Evolutionary conservation across 2,888 invertebrate genomes (phyloP).

Genomic region (Megalurothrips usitatus): DNA sequence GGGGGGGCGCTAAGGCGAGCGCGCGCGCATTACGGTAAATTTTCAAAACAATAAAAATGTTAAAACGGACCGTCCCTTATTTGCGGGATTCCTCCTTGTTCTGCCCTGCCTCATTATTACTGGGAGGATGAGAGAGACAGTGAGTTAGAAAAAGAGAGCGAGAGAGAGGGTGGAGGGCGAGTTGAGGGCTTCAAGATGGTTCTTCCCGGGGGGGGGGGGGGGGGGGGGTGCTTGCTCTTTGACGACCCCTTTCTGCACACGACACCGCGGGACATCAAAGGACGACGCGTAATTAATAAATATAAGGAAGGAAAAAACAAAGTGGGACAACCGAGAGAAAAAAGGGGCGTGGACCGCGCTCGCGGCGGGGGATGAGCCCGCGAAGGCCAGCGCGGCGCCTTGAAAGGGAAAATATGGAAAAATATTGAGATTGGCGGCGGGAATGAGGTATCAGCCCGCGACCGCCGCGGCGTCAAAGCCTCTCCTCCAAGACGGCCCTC

Average conservation of each 20-base stretch:
- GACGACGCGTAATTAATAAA: conserved; percentile 1
- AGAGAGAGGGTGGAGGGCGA: too few relatives aligned
- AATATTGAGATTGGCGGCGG: neutral
- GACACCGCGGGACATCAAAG: neutral
- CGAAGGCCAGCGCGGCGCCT: neutral
- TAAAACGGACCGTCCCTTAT: neutral
- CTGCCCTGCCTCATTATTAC: too few relatives aligned
- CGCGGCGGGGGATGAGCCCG: neutral
- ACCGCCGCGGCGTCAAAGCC: neutral
- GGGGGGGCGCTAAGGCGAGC: neutral
- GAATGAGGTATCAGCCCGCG: neutral
- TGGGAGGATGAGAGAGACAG: too few relatives aligned
- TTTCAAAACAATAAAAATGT: neutral
- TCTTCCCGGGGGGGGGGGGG: too few relatives aligned
- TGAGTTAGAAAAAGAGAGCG: too few relatives aligned
- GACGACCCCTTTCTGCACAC: too few relatives aligned
- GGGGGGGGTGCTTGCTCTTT: too few relatives aligned
- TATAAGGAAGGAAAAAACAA: neutral
- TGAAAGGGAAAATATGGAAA: conserved; percentile 18
- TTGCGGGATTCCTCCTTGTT: too few relatives aligned
- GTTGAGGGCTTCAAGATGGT: too few relatives aligned
- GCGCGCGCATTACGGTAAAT: too few relatives aligned
- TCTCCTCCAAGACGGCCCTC: neutral
- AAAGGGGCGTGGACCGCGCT: neutral
- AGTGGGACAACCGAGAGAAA: neutral